Conservation (phyloP, 2,797 vertebrate species). For the Labeo calbasu region DNA sequence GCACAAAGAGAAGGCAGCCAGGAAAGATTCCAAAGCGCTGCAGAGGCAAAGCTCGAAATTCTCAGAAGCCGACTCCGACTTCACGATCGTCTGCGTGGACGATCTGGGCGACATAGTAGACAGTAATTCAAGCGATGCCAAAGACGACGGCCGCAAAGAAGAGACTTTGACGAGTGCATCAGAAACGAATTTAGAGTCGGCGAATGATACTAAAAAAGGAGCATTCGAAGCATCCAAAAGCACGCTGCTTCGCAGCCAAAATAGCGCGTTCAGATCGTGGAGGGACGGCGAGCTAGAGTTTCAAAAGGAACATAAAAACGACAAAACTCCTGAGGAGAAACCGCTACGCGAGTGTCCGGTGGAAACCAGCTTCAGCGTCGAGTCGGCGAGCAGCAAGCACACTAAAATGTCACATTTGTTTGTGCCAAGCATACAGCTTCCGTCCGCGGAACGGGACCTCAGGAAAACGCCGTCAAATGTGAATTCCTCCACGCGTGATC, state of each 20-base stretch:
- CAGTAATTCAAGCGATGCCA: constrained; percentile 78
- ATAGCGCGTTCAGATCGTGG: constrained; percentile 97
- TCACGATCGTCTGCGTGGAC: constrained; percentile 77
- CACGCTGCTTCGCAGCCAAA: constrained; percentile 90
- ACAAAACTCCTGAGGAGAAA: constrained; percentile 69
- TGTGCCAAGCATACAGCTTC: constrained; percentile 89
- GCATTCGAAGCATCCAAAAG: constrained; percentile 85
- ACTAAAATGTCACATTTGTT: constrained; percentile 95
- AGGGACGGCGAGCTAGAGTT: constrained; percentile 86
- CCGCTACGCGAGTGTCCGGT: constrained; percentile 70
- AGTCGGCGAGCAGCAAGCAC: constrained; percentile 70
- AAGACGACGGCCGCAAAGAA: constrained; percentile 71
- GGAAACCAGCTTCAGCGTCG: constrained; percentile 68
- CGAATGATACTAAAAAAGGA: constrained; percentile 83
- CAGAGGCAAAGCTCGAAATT: constrained; percentile 83
- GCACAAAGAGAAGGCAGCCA: constrained; percentile 65
- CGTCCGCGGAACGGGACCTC: constrained; percentile 74
- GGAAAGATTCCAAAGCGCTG: constrained; percentile 63
- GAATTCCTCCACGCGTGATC: constrained; percentile 67
- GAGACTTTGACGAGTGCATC: constrained; percentile 57
- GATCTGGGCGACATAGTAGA: constrained; percentile 80
- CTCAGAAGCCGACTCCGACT: constrained; percentile 84
- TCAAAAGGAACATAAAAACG: constrained; percentile 81
- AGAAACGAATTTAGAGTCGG: constrained; percentile 69
- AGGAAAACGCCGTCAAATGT: constrained; percentile 69